Evolutionary conservation across 2,888 invertebrate genomes (phyloP), one percentile per base, ranked within the genome.

Genomic region (Bibio marci): DNA sequence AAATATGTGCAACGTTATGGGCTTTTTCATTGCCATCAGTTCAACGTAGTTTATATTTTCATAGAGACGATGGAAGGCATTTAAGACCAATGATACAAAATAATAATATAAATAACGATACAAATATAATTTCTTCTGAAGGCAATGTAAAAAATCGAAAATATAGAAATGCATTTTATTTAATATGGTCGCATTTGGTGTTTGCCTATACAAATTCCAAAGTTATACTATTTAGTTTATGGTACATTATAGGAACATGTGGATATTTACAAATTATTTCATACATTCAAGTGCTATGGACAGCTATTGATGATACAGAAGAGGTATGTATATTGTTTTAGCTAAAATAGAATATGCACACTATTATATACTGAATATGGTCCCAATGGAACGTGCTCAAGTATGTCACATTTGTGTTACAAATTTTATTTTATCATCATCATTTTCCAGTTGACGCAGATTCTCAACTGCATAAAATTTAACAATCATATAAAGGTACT

Each of bases 281-380:
- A 44, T 86, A 80, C 52, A 67, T 76, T 48, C 85, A 86, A 57
- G 64, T 78, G 0, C 52, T 86, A 37, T 85, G 82, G 80, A 66
- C 69, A 47, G 58, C 59, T 32, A 66, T 70, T 15, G 63, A 64
- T 31, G 51, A 54, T 2, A 46, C 58, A 12, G 52, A 61, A 25
- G 52, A 55, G 30, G 57, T 60, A 35, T 6, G 22, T 22, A 8
- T 4, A 22, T 22, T 22, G 4, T 22, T 22, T 6, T 22, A n/a
- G n/a, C n/a, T n/a, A n/a, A n/a, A n/a, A n/a, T n/a, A n/a, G n/a
- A n/a, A n/a, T n/a, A n/a, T n/a, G n/a, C n/a, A n/a, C n/a, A n/a
- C n/a, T n/a, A n/a, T n/a, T n/a, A n/a, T n/a, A n/a, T n/a, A n/a
- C n/a, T n/a, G n/a, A n/a, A n/a, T n/a, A n/a, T n/a, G n/a, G n/a